Base-by-base conservation (phyloP, 2,797 vertebrate species). In the Acridotheres tristis region DNA sequence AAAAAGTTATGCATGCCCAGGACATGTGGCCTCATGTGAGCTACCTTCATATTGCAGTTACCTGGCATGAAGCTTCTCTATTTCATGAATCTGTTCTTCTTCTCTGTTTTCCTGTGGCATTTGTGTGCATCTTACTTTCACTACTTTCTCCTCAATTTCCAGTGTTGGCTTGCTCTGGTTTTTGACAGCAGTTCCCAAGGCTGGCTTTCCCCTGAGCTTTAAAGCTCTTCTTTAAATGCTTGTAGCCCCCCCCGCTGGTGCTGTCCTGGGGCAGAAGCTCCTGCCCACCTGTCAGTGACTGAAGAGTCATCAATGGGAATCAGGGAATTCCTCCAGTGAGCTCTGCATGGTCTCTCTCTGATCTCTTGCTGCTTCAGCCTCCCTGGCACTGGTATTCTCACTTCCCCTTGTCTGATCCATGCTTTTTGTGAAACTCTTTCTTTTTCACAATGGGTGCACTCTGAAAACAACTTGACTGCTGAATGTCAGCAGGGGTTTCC, bases 401-500 rank as follows among this genome's bases (percentile, higher is more conserved):
- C 73, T 88, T 91, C 59, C 43, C 40, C 58, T 29, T 58, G 50
- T 85, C 90, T 89, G 78, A 75, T 78, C 66, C 9, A 7, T 63
- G 62, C 69, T 92, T 91, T 88, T 91, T 48, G 12, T 76, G 76
- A 59, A 73, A 82, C 73, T 81, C 92, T 92, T 87, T 72, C 45
- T 79, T 92, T 89, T 75, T 91, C 85, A 73, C 92, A 85, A 36
- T 85, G 87, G 89, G 36, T 75, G 55, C 26, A 10, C 82, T 92
- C 73, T 92, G 94, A 51, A 79, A 94, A 74, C 92, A 91, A 11
- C 77, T 93, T 61, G 58, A 34, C 76, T 85, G 61, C 82, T 85
- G 73, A n/a, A 67, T 91, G 82, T 71, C 96, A 89, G 76, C 91
- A 48, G 89, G 79, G 63, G 43, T 61, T 92, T 93, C 79, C 87